Evolutionary conservation across 2,888 invertebrate genomes (phyloP).

Genomic region (Brachylomia viminalis): DNA sequence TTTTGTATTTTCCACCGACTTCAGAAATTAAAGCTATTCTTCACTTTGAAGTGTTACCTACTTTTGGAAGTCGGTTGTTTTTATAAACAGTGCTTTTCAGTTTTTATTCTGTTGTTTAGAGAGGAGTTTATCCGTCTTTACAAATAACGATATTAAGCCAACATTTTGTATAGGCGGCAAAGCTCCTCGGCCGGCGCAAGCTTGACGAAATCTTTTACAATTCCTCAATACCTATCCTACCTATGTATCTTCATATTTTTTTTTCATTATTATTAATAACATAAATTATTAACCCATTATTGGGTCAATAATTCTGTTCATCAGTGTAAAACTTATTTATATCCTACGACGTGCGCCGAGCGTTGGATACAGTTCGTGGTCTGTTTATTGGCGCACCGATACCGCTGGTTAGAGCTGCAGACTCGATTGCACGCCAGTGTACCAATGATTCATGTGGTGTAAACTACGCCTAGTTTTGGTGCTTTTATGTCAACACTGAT

Average conservation of each 20-base stretch:
- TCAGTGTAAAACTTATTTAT: slow-evolving; percentile 70
- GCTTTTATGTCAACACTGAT: slow-evolving; percentile 52
- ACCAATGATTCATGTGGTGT: slow-evolving; percentile 58
- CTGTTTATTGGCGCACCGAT: slow-evolving; percentile 69
- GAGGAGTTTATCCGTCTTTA: neutral
- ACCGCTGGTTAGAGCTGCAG: slow-evolving; percentile 48
- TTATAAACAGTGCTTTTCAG: neutral
- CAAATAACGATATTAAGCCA: neutral
- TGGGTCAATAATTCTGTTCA: slow-evolving; percentile 30
- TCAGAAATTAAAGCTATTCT: too few species aligned
- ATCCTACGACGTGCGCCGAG: slow-evolving; percentile 59
- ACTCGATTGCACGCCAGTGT: slow-evolving; percentile 61
- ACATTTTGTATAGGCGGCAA: too few species aligned
- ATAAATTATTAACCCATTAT: too few species aligned
- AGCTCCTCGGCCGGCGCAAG: too few species aligned
- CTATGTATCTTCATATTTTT: too few species aligned
- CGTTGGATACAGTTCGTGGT: slow-evolving; percentile 64
- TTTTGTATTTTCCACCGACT: too few species aligned
- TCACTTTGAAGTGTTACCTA: too few species aligned
- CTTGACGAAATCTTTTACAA: neutral
- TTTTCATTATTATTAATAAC: too few species aligned
- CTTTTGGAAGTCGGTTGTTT: too few species aligned
- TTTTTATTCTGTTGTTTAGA: neutral
- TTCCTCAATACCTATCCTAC: neutral
- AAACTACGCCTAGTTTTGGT: slow-evolving; percentile 54